These are phyloP conservation scores for Microcebus lehilahytsara DNA, from an alignment of 2,113 vertebrate species.

Conservation along the genomic window DNA sequence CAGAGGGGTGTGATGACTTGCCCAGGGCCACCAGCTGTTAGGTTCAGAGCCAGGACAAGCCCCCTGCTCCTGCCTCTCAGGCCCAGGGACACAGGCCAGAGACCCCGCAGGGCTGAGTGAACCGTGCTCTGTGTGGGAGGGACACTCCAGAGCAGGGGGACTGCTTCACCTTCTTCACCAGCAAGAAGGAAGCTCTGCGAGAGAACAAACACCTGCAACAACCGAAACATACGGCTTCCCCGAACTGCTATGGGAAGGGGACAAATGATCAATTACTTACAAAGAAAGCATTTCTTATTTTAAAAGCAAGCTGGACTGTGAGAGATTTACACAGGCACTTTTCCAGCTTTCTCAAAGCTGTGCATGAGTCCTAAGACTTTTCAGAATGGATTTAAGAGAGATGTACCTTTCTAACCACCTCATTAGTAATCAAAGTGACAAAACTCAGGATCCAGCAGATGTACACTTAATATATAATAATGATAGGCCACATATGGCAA, in stretches of 20 bases:
- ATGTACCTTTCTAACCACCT: neutral
- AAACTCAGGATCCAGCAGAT: neutral
- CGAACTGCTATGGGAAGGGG: neutral
- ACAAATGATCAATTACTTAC: fast-evolving
- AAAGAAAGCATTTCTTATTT: fast-evolving
- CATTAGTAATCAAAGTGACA: neutral
- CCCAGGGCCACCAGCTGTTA: neutral
- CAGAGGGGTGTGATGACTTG: neutral
- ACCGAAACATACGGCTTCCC: neutral
- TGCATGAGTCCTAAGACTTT: neutral
- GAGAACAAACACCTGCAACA: too few relatives aligned
- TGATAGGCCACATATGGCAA: fast-evolving
- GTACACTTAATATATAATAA: fast-evolving
- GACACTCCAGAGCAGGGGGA: too few relatives aligned
- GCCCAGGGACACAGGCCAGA: neutral
- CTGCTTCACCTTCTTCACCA: too few relatives aligned
- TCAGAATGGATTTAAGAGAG: neutral
- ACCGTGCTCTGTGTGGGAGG: neutral
- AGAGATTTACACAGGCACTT: fast-evolving
- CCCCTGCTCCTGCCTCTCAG: neutral
- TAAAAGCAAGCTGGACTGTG: neutral
- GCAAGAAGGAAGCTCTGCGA: neutral
- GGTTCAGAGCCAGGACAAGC: too few relatives aligned
- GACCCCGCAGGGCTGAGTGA: neutral
- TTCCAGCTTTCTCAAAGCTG: neutral